phyloP scores from a whole-genome alignment of 2,113 vertebrate genomes.

The Arizona elegans region DNA sequence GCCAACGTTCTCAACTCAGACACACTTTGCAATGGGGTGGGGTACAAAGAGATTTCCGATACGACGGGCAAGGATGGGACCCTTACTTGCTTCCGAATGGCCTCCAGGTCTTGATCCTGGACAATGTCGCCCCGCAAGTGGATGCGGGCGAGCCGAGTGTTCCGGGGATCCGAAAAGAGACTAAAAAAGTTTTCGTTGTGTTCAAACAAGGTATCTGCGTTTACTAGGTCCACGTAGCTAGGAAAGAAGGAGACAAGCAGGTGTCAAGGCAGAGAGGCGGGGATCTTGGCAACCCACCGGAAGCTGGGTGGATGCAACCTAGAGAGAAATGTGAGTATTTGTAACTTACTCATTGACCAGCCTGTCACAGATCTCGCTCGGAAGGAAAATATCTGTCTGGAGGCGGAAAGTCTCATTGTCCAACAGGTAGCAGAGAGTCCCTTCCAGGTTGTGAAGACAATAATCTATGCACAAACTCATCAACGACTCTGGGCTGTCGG shows the following conservation, averaged over 20 bases:
- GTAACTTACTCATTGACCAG: conserved; percentile 87
- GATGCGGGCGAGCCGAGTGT: conserved; percentile 88
- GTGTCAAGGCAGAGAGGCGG: neutral
- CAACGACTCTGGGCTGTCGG: conserved; percentile 89
- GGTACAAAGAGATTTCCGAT: neutral
- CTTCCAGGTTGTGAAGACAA: conserved; percentile 90
- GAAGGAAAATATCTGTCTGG: conserved; percentile 91
- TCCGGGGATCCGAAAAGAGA: conserved; percentile 90
- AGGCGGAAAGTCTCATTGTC: conserved; percentile 82
- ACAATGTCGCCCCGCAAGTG: conserved; percentile 89
- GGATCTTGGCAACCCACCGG: neutral
- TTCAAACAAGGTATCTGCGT: conserved; percentile 88
- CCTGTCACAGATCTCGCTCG: conserved; percentile 96
- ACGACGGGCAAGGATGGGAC: neutral
- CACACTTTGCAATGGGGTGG: neutral
- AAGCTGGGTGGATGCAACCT: neutral
- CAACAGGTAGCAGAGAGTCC: conserved; percentile 90
- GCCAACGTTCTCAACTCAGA: neutral
- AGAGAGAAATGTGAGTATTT: neutral
- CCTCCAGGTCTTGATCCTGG: conserved; percentile 90
- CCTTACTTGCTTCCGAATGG: conserved; percentile 89
- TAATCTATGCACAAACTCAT: conserved; percentile 88
- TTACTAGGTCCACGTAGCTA: conserved; percentile 93
- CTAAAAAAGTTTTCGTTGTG: conserved; percentile 92
- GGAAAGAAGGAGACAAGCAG: neutral